Conservation (phyloP, 2,888 invertebrate genomes). For the Spodoptera littoralis region DNA sequence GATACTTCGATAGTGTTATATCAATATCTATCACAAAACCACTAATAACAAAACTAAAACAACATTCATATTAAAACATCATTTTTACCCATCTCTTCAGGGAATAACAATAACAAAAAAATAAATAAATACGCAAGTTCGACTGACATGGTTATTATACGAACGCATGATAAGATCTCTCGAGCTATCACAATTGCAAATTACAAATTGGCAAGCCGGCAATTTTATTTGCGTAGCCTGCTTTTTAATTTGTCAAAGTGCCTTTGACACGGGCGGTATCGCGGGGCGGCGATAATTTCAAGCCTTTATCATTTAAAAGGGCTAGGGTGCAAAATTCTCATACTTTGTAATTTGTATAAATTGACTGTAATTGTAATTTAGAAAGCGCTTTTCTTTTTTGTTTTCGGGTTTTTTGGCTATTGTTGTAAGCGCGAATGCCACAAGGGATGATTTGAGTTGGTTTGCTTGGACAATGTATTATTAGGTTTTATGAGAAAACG, state of each 20-base stretch:
- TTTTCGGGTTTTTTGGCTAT: conserved; percentile 1
- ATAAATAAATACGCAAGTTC: conserved; percentile 11
- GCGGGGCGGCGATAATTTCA: conserved; percentile 58
- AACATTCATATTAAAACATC: neutral
- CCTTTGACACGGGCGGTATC: conserved; percentile 62
- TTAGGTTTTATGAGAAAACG: too few species aligned
- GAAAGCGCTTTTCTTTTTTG: conserved; percentile 44
- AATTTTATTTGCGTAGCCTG: conserved; percentile 63
- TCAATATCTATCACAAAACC: too few species aligned
- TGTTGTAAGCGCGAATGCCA: too few species aligned
- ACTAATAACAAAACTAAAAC: too few species aligned
- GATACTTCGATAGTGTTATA: too few species aligned
- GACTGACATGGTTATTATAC: conserved; percentile 52
- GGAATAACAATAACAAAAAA: conserved; percentile 10
- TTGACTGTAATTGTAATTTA: conserved; percentile 71
- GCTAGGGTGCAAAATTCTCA: conserved; percentile 67
- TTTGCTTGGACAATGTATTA: too few species aligned
- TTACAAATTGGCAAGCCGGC: conserved; percentile 64
- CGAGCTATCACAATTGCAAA: conserved; percentile 57
- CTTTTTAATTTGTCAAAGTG: conserved; percentile 72
- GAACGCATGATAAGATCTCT: conserved; percentile 61
- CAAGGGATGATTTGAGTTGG: too few species aligned
- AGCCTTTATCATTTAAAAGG: conserved; percentile 57
- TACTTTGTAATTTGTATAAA: conserved; percentile 66
- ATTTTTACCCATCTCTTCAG: neutral